Evolutionary conservation across 1,140 invertebrate species (phyloP).

Genomic region (Ostrea denselamellosa): DNA sequence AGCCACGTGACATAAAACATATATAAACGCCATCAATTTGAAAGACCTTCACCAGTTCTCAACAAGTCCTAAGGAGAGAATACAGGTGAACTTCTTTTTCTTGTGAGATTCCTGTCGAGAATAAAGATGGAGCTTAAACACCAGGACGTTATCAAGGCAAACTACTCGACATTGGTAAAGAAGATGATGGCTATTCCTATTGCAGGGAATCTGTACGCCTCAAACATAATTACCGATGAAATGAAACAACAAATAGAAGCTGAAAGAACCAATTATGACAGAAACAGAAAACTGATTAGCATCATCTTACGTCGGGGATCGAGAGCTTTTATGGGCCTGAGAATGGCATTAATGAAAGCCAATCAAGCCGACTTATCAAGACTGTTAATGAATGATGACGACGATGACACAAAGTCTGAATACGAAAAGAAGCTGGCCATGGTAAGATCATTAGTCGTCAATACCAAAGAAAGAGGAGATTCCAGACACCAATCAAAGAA

Average conservation of each 20-base stretch:
- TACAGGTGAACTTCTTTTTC: background rate
- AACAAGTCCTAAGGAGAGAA: constrained; percentile 7
- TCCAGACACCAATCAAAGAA: background rate
- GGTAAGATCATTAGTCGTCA: background rate
- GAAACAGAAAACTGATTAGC: constrained; percentile 30
- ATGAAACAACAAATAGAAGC: constrained; percentile 35
- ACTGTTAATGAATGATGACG: constrained; percentile 12
- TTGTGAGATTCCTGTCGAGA: background rate
- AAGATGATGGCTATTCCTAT: too few species aligned
- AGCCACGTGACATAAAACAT: background rate
- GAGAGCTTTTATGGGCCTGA: background rate
- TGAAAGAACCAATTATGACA: constrained; percentile 16
- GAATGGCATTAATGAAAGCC: constrained; percentile 7
- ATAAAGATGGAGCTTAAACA: constrained; percentile 27
- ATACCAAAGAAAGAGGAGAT: constrained; percentile 8
- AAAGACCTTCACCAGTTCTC: constrained; percentile 28
- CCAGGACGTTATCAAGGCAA: too few species aligned
- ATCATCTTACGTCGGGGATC: constrained; percentile 11
- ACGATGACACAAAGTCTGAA: background rate
- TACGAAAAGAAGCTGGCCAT: constrained; percentile 13
- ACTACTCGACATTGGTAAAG: too few species aligned
- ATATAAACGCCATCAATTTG: constrained; percentile 8
- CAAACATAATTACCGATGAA: constrained; percentile 29
- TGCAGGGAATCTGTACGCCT: too few species aligned
- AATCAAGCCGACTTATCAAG: constrained; percentile 22